A percentile compares a stretch with the other conserved stretches of the same genome.
Evolutionary conservation across 2,797 vertebrate genomes (phyloP).

Genomic region (Monodelphis domestica): DNA sequence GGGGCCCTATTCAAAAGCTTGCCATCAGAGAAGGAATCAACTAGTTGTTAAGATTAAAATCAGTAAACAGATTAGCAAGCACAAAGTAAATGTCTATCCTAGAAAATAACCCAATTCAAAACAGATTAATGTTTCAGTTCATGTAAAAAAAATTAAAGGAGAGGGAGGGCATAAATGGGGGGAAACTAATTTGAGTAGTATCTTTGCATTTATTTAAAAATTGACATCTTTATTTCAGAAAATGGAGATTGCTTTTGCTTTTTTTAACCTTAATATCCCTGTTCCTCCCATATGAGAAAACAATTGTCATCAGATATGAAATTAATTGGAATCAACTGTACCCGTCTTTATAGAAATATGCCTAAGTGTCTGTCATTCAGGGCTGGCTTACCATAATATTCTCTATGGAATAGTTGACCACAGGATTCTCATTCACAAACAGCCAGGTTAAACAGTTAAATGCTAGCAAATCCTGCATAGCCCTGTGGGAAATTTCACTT

Average conservation of each 20-base stretch:
- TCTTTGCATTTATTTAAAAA: constrained; percentile 80
- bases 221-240: constrained; percentile 74
- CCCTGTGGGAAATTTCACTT: constrained; percentile 99
- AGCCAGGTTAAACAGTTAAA: constrained; percentile 99
- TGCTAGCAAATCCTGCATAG: constrained; percentile 98
- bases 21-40: constrained; percentile 63
- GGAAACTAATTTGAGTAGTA: constrained; percentile 68
- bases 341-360: constrained; percentile 86
- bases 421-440: constrained; percentile 93
- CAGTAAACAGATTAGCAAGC: constrained; percentile 69
- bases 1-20: constrained; percentile 59
- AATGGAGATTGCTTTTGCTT: constrained; percentile 68
- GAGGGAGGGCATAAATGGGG: constrained; percentile 60
- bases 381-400: constrained; percentile 90
- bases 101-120: constrained; percentile 72
- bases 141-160: constrained; percentile 61
- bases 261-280: constrained; percentile 80
- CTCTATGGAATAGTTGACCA: constrained; percentile 94
- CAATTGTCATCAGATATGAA: constrained; percentile 83
- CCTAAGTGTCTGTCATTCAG: constrained; percentile 86
- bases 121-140: constrained; percentile 75
- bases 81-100: constrained; percentile 51
- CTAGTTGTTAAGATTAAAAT: constrained; percentile 68
- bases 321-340: constrained; percentile 88
- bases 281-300: constrained; percentile 83